Base-by-base conservation (phyloP, 1,140 invertebrate species). In the Monochamus saltuarius region DNA sequence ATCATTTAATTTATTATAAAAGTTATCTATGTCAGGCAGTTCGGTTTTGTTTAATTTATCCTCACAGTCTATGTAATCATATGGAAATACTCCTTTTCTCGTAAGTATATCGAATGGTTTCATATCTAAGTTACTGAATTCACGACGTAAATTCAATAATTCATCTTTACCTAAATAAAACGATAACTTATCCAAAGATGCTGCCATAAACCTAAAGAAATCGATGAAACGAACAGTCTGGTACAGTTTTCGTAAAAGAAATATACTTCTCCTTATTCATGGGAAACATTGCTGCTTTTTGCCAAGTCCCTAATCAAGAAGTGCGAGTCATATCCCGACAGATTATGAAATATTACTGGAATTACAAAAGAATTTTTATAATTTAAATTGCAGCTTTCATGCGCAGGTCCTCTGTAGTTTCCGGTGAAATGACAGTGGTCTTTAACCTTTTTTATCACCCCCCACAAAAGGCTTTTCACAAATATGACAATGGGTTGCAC, bases 361-460 rank as follows among this genome's bases (percentile, higher is more conserved):
- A 73, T 72, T 40, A 13, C 56, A 46, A 42, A 56, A n/a, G 13
- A 55, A 35, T 64, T 35, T 63, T 70, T 56, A 65, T 68, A 75
- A 50, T 73, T 66, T 19, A 77, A 22, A 64, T 78, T 79, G 56
- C 75, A 78, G 7, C 37, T 11, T 10, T 65, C 53, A 67, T 78
- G 73, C 0, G 71, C 73, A 13, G 68, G 66, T 51, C 59, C 40
- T 2, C 75, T 56, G 66, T 70, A 72, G 49, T 62, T 35, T 4
- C n/a, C 4, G 7, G 14, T 75, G 10, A 73, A 61, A 62, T 76
- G 73, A 39, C 37, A 42, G 50, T 61, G 59, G n/a, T 61, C 52
- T 36, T 38, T 43, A 43, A 53, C 49, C 35, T 40, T 47, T 13
- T n/a, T 43, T 42, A 47, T 61, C 52, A 4, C 38, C 51, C 14